Conservation (phyloP, 1,140 invertebrate species). For the Cardiocondyla obscurior region DNA sequence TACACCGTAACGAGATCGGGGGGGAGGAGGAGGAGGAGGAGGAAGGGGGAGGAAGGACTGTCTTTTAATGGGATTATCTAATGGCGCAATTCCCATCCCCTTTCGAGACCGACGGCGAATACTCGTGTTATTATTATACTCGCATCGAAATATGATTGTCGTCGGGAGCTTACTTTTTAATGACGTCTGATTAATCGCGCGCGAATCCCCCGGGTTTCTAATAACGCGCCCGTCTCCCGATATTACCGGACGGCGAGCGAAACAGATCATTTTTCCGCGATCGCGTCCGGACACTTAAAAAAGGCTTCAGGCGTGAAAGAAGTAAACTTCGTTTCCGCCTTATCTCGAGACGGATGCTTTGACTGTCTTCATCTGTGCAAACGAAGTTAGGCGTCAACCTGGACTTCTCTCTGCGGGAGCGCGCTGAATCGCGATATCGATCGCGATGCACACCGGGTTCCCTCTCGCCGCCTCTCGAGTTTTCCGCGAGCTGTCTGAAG, state of each 20-base stretch:
- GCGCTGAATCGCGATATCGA: constrained; percentile 51
- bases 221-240: neutral
- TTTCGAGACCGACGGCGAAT: neutral
- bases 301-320: constrained; percentile 41
- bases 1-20: neutral
- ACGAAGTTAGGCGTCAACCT: constrained; percentile 46
- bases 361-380: constrained; percentile 30
- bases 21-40: too few relatives aligned
- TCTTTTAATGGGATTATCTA: constrained; percentile 11
- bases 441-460: constrained; percentile 50
- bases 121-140: neutral
- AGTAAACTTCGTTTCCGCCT: constrained; percentile 47
- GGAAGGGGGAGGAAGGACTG: too few relatives aligned
- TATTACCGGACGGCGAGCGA: neutral
- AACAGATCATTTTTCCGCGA: constrained; percentile 40
- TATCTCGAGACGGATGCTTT: constrained; percentile 54
- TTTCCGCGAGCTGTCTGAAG: constrained; percentile 49
- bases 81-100: neutral
- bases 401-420: constrained; percentile 15
- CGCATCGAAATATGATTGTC: neutral
- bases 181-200: neutral
- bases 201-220: neutral
- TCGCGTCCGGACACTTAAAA: constrained; percentile 48
- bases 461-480: constrained; percentile 37
- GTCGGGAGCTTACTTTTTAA: neutral